A percentile compares a stretch with the other conserved stretches of the same genome.
Evolutionary conservation across 2,888 invertebrate species (phyloP).

Genomic region (Nemoura dubitans): DNA sequence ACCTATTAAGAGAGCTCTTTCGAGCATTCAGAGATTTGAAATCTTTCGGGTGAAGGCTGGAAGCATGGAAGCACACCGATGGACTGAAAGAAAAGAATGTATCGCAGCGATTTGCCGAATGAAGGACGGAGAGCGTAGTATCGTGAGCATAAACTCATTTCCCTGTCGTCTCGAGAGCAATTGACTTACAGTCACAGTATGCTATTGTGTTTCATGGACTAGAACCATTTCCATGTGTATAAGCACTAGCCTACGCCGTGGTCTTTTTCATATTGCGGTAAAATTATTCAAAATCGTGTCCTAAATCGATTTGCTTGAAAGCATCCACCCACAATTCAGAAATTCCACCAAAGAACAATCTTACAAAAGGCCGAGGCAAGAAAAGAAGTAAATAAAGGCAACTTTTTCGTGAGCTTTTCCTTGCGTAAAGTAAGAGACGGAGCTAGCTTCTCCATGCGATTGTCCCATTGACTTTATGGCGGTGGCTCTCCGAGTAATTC

Average conservation of each 20-base stretch:
- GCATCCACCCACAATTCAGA: neutral
- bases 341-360: neutral
- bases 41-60: neutral
- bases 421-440: too few relatives aligned
- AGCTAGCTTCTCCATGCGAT: neutral
- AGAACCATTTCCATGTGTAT: neutral
- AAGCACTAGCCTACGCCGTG: neutral
- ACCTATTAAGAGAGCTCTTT: neutral
- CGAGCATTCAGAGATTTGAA: neutral
- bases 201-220: slow-evolving; percentile 7
- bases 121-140: neutral
- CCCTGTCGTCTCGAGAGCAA: neutral
- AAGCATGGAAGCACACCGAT: neutral
- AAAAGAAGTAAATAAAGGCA: neutral
- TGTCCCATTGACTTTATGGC: slow-evolving; percentile 26
- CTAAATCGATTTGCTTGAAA: slow-evolving; percentile 17
- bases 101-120: neutral
- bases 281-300: slow-evolving; percentile 34
- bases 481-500: neutral
- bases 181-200: neutral
- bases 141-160: slow-evolving; percentile 17
- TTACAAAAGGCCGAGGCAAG: neutral
- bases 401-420: neutral
- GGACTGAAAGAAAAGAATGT: neutral
- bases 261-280: slow-evolving; percentile 17